These are phyloP conservation scores for Ectobius pallidus DNA, from an alignment of 2,888 invertebrate species.

Conservation along the genomic window DNA sequence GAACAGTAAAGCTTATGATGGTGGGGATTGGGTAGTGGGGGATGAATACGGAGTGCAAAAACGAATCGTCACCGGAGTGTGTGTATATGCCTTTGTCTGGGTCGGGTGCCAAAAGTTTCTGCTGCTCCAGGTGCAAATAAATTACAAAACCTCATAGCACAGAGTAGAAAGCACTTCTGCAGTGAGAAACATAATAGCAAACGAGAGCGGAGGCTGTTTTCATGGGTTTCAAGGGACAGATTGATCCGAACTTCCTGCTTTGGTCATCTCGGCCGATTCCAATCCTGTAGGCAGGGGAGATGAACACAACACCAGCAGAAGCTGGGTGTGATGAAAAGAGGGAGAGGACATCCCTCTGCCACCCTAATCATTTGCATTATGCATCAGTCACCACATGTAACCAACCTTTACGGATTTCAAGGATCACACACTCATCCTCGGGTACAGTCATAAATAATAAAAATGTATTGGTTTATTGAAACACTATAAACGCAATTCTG, in stretches of 20 bases:
- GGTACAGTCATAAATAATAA: no score
- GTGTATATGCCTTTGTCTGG: no score
- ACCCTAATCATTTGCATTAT: constrained; percentile 3
- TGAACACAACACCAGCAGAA: neutral
- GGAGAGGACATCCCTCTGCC: neutral
- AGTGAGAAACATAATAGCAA: neutral
- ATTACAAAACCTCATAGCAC: no score
- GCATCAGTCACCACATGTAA: constrained; percentile 13
- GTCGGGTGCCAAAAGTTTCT: no score
- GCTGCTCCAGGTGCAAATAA: no score
- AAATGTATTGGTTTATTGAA: no score
- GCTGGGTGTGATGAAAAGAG: neutral
- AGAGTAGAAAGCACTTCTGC: neutral
- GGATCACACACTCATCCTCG: no score
- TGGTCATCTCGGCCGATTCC: neutral
- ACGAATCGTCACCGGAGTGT: no score
- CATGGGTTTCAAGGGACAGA: constrained; percentile 4
- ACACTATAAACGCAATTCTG: no score
- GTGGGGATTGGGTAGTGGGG: no score
- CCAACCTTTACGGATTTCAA: neutral
- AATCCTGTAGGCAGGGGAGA: neutral
- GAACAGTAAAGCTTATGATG: no score
- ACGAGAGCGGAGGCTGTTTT: neutral
- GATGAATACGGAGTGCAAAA: no score
- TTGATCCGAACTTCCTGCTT: neutral